Base-by-base conservation (phyloP, 2,113 vertebrate species). In the Oreochromis tanganicae region DNA sequence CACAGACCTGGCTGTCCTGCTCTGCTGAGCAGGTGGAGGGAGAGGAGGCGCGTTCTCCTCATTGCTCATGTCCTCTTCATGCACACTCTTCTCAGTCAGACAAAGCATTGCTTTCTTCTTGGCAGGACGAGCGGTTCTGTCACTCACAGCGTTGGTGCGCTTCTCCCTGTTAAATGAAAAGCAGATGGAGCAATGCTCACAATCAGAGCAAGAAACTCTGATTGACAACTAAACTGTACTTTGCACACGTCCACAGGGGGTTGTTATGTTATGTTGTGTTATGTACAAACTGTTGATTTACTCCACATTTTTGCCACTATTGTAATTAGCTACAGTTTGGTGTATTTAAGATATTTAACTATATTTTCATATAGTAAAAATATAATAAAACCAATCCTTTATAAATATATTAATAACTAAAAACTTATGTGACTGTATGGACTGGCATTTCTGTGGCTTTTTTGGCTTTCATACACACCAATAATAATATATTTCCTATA, bases 1-100 rank as follows among this genome's bases (percentile, higher is more conserved):
- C 38, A 88, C 88, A 68, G 6, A 96, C 94, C 93, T 93, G 61
- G 50, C 24, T 16, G 13, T 34, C 11, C 71, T 88, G 43, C 11
- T 83, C 36, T 38, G 81, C 29, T 52, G 63, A 82, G 38, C 2
- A 2, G 50, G 61, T 17, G 32, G 75, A 88, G 19, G 87, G 46
- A 3, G 1, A 3, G 21, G 55, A 54, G 34, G 12, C 9, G 17
- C 41, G 17, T 89, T 86, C 73, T 86, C 89, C 41, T 87, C 89
- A 71, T 56, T 46, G 34, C 73, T 85, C 68, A 14, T 36, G 17
- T 54, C 36, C 21, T 19, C 43, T 6, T 66, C 32, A 61, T 52
- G 43, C 10, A 10, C 10, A 6, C 19, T 38, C 27, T 56, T 48
- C 19, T 87, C 81, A 29, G 3, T 80, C 81, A 84, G 11, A 13